Conservation (phyloP, 2,113 vertebrate species). For the Syngnathus floridae region DNA sequence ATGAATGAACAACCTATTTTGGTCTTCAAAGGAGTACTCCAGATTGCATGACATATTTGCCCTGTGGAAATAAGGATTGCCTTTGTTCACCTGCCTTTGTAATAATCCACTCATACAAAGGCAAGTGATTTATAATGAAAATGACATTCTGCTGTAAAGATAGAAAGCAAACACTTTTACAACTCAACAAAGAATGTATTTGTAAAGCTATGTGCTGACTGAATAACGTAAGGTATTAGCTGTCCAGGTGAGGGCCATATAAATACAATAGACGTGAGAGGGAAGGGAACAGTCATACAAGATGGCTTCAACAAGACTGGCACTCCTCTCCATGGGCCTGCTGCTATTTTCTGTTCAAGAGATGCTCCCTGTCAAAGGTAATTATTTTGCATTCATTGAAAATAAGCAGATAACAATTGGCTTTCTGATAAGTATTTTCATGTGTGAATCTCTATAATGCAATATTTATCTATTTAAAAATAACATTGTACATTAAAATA, state of each 20-base stretch:
- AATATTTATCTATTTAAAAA: too few species aligned
- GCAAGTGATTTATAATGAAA: slow-evolving; percentile 31
- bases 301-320: slow-evolving; percentile 23
- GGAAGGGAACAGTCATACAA: not conserved
- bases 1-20: too few species aligned
- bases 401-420: too few species aligned
- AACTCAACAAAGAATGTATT: slow-evolving; percentile 3
- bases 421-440: too few species aligned
- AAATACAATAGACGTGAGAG: slow-evolving; percentile 26
- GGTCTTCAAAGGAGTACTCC: slow-evolving; percentile 14
- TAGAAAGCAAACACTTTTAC: slow-evolving; percentile 15
- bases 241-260: slow-evolving; percentile 25
- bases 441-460: too few species aligned
- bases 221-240: slow-evolving; percentile 1
- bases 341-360: slow-evolving; percentile 35
- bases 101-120: not conserved
- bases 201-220: not conserved
- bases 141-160: slow-evolving; percentile 7
- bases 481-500: too few species aligned
- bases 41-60: slow-evolving; percentile 23
- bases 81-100: slow-evolving; percentile 13
- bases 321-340: slow-evolving; percentile 33
- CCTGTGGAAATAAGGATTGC: not conserved
- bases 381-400: not conserved
- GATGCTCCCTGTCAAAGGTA: slow-evolving; percentile 28